Evolutionary conservation across 2,797 vertebrate species (phyloP), one percentile per base, ranked within the genome.

Genomic region (Liasis olivaceus): DNA sequence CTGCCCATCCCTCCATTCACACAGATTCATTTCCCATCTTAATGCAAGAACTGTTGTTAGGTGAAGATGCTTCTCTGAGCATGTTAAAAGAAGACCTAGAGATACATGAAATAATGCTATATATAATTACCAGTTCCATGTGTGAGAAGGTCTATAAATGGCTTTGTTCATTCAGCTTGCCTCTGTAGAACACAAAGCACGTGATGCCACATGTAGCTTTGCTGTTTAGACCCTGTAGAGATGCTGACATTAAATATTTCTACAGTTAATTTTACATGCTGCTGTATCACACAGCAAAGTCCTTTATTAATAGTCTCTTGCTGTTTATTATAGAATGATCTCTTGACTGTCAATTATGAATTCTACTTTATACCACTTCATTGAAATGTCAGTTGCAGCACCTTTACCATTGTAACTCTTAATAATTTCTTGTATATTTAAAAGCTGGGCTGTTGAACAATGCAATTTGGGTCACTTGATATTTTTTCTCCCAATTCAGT

Each of bases 241-340:
- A 89, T 88, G 36, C 60, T 92, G 89, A 84, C 89, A 94, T 91
- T 93, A 93, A 84, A 94, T 77, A 95, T 97, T 95, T 93, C 95
- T 90, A 24, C 54, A 92, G 20, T 94, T 92, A 92, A 66, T 95
- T 97, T 95, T 96, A 91, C 77, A 28, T 89, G 85, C 84, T 81
- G 86, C 92, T 93, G 86, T 84, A 60, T 93, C 51, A 90, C 42
- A 81, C 72, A 85, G n/a, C 91, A 88, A 95, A 95, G 87, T 84
- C 22, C 69, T 90, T 95, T 94, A 93, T 92, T 90, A 92, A 58
- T 85, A 87, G 24, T 94, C 89, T 92, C 60, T 81, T 89, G 92
- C 8, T 91, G 89, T 91, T 95, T 93, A 92, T 94, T 90, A 86
- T 89, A 94, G 91, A 58, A 85, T 81, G 91, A 66, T 42, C 87